These are phyloP conservation scores for Ciconia nigra DNA, from an alignment of 2,797 vertebrate genomes.

Conservation along the genomic window DNA sequence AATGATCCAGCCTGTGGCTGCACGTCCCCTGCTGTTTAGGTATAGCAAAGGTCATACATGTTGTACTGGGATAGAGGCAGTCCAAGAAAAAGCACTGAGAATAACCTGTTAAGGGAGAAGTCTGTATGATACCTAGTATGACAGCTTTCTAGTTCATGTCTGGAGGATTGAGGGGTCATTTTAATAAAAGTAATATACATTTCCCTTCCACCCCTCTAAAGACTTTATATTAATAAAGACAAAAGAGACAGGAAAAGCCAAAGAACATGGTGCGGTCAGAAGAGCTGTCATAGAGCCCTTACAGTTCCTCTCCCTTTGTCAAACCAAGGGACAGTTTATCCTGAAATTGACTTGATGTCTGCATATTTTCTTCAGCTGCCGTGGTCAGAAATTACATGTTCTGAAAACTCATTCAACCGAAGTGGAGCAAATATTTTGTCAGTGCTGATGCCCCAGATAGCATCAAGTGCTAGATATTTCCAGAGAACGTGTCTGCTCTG, in stretches of 20 bases:
- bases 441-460: not conserved
- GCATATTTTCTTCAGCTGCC: not conserved
- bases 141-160: not conserved
- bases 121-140: not conserved
- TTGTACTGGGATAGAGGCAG: not conserved
- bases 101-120: not conserved
- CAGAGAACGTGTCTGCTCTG: not conserved
- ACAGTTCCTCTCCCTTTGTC: not conserved
- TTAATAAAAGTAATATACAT: not conserved
- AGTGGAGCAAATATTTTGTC: not conserved
- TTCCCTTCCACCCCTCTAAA: not conserved
- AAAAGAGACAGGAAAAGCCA: not conserved
- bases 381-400: not conserved
- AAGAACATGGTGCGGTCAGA: not conserved
- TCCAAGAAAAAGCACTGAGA: not conserved
- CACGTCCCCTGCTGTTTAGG: not conserved
- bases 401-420: not conserved
- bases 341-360: not conserved
- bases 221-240: not conserved
- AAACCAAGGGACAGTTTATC: not conserved
- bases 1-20: not conserved
- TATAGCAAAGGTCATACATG: not conserved
- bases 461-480: not conserved
- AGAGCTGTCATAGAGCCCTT: not conserved
- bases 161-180: not conserved